Evolutionary conservation across 2,888 invertebrate species (phyloP).

Genomic region (Conomelus anceps): DNA sequence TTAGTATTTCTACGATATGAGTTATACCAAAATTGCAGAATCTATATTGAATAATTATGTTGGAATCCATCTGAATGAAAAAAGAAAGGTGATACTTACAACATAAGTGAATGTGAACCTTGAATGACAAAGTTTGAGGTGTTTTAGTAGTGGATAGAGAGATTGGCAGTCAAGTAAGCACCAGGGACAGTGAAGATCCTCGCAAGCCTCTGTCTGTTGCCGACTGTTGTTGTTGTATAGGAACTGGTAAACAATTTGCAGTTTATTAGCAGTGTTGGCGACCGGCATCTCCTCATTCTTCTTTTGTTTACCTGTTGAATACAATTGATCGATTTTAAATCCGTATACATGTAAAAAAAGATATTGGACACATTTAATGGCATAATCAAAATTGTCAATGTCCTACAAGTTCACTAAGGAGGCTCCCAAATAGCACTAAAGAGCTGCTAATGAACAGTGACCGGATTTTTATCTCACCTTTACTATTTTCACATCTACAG

Average conservation of each 20-base stretch:
- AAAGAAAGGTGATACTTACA: slow-evolving; percentile 57
- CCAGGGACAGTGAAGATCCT: slow-evolving; percentile 93
- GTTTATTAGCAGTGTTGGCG: slow-evolving; percentile 43
- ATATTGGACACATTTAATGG: background rate
- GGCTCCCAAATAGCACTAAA: too few relatives aligned
- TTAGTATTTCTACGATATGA: too few relatives aligned
- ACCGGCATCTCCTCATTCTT: slow-evolving; percentile 22
- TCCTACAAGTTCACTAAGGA: too few relatives aligned
- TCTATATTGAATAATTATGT: background rate
- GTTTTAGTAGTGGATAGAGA: slow-evolving; percentile 84
- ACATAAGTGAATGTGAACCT: slow-evolving; percentile 89
- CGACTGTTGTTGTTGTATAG: slow-evolving; percentile 90
- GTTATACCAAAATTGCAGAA: too few relatives aligned
- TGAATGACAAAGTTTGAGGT: slow-evolving; percentile 87
- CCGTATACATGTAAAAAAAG: background rate
- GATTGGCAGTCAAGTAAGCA: slow-evolving; percentile 84
- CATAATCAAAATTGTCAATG: too few relatives aligned
- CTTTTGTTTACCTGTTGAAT: background rate
- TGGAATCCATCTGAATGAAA: background rate
- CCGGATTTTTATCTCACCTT: too few relatives aligned
- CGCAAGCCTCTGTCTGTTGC: slow-evolving; percentile 91
- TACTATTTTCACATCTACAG: too few relatives aligned
- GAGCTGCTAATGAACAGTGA: too few relatives aligned
- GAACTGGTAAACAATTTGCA: slow-evolving; percentile 91
- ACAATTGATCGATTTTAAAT: slow-evolving; percentile 1